Conservation (phyloP, 1,140 invertebrate species). For the Mesaphorura yosii region DNA sequence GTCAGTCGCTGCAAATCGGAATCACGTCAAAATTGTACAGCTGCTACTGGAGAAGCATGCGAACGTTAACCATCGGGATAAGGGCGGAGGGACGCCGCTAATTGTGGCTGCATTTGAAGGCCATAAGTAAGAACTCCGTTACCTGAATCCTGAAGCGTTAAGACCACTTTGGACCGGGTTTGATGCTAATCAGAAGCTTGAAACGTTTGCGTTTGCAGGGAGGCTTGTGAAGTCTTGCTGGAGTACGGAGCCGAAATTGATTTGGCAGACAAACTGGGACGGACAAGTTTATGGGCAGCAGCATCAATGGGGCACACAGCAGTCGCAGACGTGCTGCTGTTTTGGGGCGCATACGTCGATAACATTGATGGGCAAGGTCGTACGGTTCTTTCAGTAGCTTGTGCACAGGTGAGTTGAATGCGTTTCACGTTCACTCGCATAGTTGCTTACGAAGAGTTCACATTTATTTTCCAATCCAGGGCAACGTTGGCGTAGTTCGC, state of each 20-base stretch:
- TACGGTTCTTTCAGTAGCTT: slow-evolving; percentile 54
- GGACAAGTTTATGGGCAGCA: slow-evolving; percentile 49
- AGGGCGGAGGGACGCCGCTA: slow-evolving; percentile 83
- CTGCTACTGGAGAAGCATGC: slow-evolving; percentile 74
- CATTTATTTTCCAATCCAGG: slow-evolving; percentile 64
- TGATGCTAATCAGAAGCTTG: no score
- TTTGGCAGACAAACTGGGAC: slow-evolving; percentile 64
- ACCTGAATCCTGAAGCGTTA: neutral
- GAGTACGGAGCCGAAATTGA: slow-evolving; percentile 80
- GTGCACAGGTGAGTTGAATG: slow-evolving; percentile 35
- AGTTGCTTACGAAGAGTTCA: slow-evolving; percentile 48
- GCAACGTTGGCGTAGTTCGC: slow-evolving; percentile 66
- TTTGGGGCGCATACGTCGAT: slow-evolving; percentile 81
- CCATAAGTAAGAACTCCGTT: slow-evolving; percentile 49
- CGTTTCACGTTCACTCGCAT: slow-evolving; percentile 3
- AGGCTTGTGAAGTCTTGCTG: slow-evolving; percentile 70
- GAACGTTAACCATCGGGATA: slow-evolving; percentile 73
- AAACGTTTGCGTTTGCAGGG: slow-evolving; percentile 39
- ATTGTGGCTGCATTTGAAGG: slow-evolving; percentile 90
- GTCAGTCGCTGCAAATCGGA: slow-evolving; percentile 73
- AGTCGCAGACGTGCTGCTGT: slow-evolving; percentile 65
- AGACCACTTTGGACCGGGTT: neutral
- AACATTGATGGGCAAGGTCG: slow-evolving; percentile 81
- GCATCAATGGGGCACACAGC: slow-evolving; percentile 45
- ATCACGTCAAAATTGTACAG: slow-evolving; percentile 46